These are phyloP conservation scores for Drosophila mauritiana DNA, from an alignment of 1,140 invertebrate genomes.

Conservation along the genomic window DNA sequence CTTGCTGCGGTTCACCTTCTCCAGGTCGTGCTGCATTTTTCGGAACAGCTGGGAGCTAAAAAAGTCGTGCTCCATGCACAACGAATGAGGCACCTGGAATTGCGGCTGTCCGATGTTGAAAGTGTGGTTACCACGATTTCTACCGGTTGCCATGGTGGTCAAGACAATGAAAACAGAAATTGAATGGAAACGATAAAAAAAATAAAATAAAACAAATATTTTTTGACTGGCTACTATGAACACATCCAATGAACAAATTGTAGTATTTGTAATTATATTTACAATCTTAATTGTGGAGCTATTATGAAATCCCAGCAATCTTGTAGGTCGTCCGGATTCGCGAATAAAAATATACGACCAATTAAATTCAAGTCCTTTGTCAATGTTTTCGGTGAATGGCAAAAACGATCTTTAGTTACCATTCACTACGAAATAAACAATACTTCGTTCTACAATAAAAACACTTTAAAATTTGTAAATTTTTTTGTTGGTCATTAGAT, in stretches of 20 bases:
- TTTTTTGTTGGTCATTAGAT: constrained; percentile 18
- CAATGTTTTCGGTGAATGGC: constrained; percentile 6
- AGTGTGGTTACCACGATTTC: not conserved
- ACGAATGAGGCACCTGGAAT: not conserved
- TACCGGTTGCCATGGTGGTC: constrained; percentile 21
- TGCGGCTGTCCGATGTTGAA: constrained; percentile 14
- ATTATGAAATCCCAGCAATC: not conserved
- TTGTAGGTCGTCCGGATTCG: not conserved
- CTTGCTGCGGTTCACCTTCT: constrained; percentile 8
- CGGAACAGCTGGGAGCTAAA: not conserved
- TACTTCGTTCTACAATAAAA: not conserved
- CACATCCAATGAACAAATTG: not conserved
- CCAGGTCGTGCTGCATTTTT: constrained; percentile 19
- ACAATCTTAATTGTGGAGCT: not conserved
- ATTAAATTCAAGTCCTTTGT: constrained; percentile 9
- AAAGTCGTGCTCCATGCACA: constrained; percentile 4
- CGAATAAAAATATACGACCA: not conserved
- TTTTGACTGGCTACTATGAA: not conserved
- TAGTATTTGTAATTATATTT: not conserved
- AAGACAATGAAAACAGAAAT: not conserved
- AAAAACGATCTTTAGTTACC: not conserved
- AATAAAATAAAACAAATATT: not conserved
- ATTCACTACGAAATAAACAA: not conserved
- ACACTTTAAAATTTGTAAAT: not conserved
- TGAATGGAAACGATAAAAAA: not conserved